Conservation (phyloP, 1,140 invertebrate species). For the Eciton burchellii region DNA sequence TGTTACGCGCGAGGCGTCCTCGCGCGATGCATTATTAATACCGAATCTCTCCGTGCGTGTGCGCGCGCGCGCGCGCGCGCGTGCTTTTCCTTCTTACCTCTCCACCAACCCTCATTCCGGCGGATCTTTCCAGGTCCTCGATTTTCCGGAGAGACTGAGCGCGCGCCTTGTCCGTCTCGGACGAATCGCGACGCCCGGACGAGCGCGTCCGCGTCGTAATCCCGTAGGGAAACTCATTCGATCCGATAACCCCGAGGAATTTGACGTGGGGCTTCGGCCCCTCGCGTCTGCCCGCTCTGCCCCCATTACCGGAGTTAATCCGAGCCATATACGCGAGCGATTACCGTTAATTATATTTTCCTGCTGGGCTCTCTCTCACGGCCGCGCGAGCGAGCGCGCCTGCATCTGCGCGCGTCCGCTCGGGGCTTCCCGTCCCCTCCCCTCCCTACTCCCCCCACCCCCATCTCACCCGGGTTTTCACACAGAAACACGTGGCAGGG, state of each 20-base stretch:
- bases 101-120: not conserved
- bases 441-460: too few relatives aligned
- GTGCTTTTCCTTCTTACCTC: not conserved
- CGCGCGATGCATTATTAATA: constrained; percentile 60
- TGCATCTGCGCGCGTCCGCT: constrained; percentile 54
- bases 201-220: constrained; percentile 61
- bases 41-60: too few relatives aligned
- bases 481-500: constrained; percentile 62
- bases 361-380: constrained; percentile 70
- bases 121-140: constrained; percentile 29
- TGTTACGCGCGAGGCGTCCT: constrained; percentile 41
- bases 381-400: constrained; percentile 24
- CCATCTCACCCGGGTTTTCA: constrained; percentile 53
- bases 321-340: constrained; percentile 84
- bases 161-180: constrained; percentile 4
- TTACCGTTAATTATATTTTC: constrained; percentile 86
- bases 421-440: too few relatives aligned
- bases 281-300: constrained; percentile 34
- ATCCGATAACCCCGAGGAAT: constrained; percentile 80
- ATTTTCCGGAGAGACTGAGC: constrained; percentile 57
- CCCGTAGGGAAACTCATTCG: constrained; percentile 74
- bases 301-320: constrained; percentile 81
- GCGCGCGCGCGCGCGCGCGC: too few relatives aligned
- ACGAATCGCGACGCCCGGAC: constrained; percentile 12
- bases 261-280: constrained; percentile 68